Evolutionary conservation across 2,797 vertebrate species (phyloP).

Genomic region (Gadopsis bispinosus): DNA sequence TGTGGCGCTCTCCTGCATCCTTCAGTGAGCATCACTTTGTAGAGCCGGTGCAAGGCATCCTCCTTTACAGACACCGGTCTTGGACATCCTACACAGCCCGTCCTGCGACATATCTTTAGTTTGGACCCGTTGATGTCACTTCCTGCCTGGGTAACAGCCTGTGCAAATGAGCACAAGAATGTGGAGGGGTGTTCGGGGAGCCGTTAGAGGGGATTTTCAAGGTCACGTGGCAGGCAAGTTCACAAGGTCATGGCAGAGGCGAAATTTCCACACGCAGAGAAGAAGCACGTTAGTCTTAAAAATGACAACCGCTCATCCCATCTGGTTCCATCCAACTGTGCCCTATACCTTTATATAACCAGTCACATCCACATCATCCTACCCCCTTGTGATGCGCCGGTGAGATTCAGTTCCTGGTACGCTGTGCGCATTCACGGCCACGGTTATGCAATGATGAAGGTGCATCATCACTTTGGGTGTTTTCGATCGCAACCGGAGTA

Average conservation of each 20-base stretch:
- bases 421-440: constrained; percentile 66
- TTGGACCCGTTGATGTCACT: constrained; percentile 88
- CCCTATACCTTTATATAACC: constrained; percentile 76
- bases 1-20: constrained; percentile 71
- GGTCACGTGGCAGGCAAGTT: constrained; percentile 71
- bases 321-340: constrained; percentile 51
- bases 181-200: constrained; percentile 64
- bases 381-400: constrained; percentile 58
- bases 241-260: constrained; percentile 74
- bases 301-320: constrained; percentile 63
- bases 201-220: constrained; percentile 41
- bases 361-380: constrained; percentile 65
- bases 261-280: constrained; percentile 34
- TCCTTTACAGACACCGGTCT: constrained; percentile 59
- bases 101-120: constrained; percentile 82
- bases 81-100: constrained; percentile 75
- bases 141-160: constrained; percentile 79
- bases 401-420: constrained; percentile 71
- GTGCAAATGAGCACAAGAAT: constrained; percentile 61
- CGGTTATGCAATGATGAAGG: constrained; percentile 69
- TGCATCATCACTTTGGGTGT: constrained; percentile 43
- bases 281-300: constrained; percentile 48
- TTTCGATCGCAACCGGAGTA: constrained; percentile 11
- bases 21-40: constrained; percentile 67
- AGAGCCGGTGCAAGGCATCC: constrained; percentile 65